Conservation (phyloP, 2,113 vertebrate genomes). For the Pandion haliaetus region DNA sequence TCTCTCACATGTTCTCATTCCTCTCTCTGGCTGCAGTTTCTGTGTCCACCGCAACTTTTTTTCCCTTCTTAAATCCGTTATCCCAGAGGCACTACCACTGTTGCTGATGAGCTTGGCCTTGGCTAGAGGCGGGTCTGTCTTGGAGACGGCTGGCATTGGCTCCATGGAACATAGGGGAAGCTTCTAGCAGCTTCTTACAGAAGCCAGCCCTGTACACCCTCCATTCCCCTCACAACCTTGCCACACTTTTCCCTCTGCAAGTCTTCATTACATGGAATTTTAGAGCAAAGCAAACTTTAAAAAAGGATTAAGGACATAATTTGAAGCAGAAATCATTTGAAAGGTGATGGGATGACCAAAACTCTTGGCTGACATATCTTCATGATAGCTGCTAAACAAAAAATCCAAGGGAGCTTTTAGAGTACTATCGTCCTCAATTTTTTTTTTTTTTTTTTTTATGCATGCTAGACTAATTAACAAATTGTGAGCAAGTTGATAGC, state of each 20-base stretch:
- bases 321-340: not conserved
- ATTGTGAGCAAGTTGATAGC: not conserved
- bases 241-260: not conserved
- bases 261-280: not conserved
- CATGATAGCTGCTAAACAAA: not conserved
- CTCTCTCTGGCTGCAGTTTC: too few relatives aligned
- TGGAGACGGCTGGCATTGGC: too few relatives aligned
- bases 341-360: not conserved
- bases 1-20: too few relatives aligned
- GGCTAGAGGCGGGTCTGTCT: too few relatives aligned
- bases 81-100: too few relatives aligned
- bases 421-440: not conserved
- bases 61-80: too few relatives aligned
- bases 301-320: not conserved
- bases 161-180: too few relatives aligned
- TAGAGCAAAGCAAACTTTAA: not conserved
- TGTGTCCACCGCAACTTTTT: too few relatives aligned
- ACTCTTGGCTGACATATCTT: not conserved
- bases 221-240: too few relatives aligned
- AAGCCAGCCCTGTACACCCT: too few relatives aligned
- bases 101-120: too few relatives aligned
- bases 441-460: not conserved
- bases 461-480: not conserved
- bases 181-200: too few relatives aligned
- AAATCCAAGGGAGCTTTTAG: not conserved